These are phyloP conservation scores for Lasioglossum marginatum DNA, from an alignment of 2,888 invertebrate species.

Conservation along the genomic window DNA sequence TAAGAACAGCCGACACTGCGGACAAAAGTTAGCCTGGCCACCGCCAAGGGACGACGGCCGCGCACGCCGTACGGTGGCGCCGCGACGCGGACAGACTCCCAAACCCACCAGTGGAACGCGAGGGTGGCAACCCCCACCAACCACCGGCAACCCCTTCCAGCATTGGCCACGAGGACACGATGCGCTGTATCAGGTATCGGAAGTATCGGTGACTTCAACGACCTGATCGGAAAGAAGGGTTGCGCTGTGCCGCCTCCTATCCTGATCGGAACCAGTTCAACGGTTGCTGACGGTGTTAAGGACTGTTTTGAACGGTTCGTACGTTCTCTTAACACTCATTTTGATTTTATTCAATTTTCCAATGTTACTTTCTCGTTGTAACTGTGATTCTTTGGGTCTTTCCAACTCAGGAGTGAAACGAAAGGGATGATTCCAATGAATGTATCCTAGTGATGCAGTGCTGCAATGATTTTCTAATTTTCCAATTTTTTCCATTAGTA, in stretches of 20 bases:
- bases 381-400: background rate
- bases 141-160: constrained; percentile 67
- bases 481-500: background rate
- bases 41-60: constrained; percentile 73
- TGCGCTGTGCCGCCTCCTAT: constrained; percentile 43
- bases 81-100: constrained; percentile 74
- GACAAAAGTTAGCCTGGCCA: constrained; percentile 66
- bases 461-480: background rate
- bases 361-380: background rate
- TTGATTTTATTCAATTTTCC: background rate
- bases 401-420: background rate
- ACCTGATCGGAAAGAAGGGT: constrained; percentile 83
- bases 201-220: constrained; percentile 85
- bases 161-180: constrained; percentile 72
- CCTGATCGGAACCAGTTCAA: background rate
- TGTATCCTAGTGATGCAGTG: background rate
- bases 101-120: constrained; percentile 75
- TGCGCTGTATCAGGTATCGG: constrained; percentile 81
- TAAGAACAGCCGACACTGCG: constrained; percentile 8
- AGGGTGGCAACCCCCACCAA: constrained; percentile 80
- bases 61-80: constrained; percentile 82
- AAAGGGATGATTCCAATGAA: background rate
- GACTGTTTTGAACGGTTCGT: background rate
- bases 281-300: too few relatives aligned
- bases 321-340: background rate